Conservation (phyloP, 1,140 invertebrate genomes). For the Brachionus koreanus region DNA sequence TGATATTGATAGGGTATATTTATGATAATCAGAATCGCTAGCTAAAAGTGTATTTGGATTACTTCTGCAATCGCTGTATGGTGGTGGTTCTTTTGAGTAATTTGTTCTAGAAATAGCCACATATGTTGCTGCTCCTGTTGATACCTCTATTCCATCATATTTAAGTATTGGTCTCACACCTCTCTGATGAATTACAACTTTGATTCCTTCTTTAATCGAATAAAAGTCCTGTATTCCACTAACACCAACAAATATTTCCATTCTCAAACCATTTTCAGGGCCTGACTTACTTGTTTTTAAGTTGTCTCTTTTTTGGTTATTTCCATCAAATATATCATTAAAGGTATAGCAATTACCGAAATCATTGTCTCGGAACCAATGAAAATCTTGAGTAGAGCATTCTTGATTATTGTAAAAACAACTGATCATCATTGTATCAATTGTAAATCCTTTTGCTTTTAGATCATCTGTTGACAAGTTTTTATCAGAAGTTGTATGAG, state of each 20-base stretch:
- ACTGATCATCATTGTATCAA: constrained; percentile 34
- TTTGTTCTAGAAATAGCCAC: too few relatives aligned
- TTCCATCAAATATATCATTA: background rate
- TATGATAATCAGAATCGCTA: too few relatives aligned
- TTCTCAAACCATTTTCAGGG: too few relatives aligned
- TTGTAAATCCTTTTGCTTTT: constrained; percentile 4
- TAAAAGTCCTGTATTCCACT: background rate
- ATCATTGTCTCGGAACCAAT: background rate
- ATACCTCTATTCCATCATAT: too few relatives aligned
- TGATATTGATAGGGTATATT: too few relatives aligned
- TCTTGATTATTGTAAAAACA: constrained; percentile 36
- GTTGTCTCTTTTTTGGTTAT: background rate
- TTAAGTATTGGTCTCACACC: too few relatives aligned
- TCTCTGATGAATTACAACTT: too few relatives aligned
- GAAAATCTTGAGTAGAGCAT: background rate
- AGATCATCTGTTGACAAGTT: background rate
- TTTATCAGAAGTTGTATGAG: background rate
- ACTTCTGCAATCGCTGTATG: too few relatives aligned
- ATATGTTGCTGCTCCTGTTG: too few relatives aligned
- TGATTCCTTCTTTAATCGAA: background rate
- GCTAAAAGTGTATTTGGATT: background rate
- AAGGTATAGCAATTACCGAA: constrained; percentile 44
- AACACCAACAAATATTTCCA: constrained; percentile 33
- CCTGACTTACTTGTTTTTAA: constrained; percentile 8
- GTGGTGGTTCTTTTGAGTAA: too few relatives aligned